These are phyloP conservation scores for Scelioninae gen. 2 DNA, from an alignment of 2,888 invertebrate species.

Conservation along the genomic window DNA sequence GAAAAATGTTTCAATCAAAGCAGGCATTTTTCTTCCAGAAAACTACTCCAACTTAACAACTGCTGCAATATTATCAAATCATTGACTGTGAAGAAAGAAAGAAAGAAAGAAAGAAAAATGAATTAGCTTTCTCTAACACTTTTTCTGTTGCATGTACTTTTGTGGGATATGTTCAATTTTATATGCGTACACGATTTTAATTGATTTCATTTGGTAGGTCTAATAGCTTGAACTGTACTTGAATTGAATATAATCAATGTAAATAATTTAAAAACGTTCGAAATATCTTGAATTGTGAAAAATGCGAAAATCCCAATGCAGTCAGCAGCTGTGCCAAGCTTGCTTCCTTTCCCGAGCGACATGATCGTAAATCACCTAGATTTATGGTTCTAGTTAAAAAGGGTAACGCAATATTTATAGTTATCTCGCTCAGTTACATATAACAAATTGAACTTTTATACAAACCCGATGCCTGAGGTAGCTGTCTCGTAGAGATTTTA, in stretches of 20 bases:
- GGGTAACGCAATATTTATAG: conserved; percentile 74
- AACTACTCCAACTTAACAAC: no score
- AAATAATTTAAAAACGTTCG: conserved; percentile 41
- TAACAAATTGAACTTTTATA: conserved; percentile 75
- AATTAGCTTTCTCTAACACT: no score
- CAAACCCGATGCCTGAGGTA: conserved; percentile 65
- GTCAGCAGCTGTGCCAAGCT: conserved; percentile 60
- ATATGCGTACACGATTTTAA: no score
- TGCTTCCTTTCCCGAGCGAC: conserved; percentile 62
- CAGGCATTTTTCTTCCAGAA: no score
- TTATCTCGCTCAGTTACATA: conserved; percentile 73
- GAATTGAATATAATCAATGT: conserved; percentile 26
- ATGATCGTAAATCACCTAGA: conserved; percentile 71
- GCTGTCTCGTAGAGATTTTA: conserved; percentile 71
- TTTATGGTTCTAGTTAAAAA: conserved; percentile 74
- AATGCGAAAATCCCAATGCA: conserved; percentile 64
- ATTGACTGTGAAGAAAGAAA: no score
- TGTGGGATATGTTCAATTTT: no score
- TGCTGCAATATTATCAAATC: no score
- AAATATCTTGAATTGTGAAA: conserved; percentile 57
- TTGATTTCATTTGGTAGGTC: no score
- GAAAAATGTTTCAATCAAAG: no score
- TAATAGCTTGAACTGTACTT: no score
- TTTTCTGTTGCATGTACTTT: no score
- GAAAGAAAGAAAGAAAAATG: no score